Evolutionary conservation across 1,140 invertebrate species (phyloP).

Genomic region (Drosophila arizonae): DNA sequence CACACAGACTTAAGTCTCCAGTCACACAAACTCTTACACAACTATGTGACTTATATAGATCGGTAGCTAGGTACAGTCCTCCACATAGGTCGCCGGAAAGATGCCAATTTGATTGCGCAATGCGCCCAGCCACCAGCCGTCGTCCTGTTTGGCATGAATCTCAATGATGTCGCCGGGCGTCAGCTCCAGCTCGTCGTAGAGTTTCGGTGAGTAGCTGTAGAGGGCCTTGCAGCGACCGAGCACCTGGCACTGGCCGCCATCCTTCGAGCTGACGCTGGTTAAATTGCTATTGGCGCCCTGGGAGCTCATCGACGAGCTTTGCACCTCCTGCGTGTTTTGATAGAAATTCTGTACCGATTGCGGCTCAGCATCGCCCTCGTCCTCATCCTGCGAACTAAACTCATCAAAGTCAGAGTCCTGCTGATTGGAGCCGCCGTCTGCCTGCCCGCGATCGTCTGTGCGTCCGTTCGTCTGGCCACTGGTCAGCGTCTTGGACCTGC

Average conservation of each 20-base stretch:
- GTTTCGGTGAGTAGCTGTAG: constrained; percentile 93
- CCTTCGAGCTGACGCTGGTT: constrained; percentile 26
- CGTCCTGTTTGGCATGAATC: constrained; percentile 95
- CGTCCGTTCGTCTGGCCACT: constrained; percentile 3
- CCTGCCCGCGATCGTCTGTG: constrained; percentile 87
- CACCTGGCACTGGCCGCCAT: constrained; percentile 35
- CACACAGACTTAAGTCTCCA: constrained; percentile 15
- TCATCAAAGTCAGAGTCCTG: constrained; percentile 92
- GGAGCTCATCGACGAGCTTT: constrained; percentile 34
- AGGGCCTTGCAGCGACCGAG: constrained; percentile 88
- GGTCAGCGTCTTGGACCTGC: constrained; percentile 55
- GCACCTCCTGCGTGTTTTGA: constrained; percentile 71
- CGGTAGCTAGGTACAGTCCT: constrained; percentile 84
- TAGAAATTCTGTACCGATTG: constrained; percentile 63
- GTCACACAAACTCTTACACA: constrained; percentile 11
- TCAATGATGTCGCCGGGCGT: constrained; percentile 93
- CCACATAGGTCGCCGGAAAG: constrained; percentile 96
- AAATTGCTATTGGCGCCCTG: constrained; percentile 27
- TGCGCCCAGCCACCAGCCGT: constrained; percentile 97
- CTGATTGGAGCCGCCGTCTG: constrained; percentile 92
- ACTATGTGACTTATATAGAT: constrained; percentile 46
- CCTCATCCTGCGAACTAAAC: constrained; percentile 88
- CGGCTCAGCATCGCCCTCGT: constrained; percentile 84
- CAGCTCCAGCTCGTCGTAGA: constrained; percentile 94
- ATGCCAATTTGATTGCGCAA: constrained; percentile 93